Evolutionary conservation across 1,140 invertebrate genomes (phyloP).

Genomic region (Globodera rostochiensis): DNA sequence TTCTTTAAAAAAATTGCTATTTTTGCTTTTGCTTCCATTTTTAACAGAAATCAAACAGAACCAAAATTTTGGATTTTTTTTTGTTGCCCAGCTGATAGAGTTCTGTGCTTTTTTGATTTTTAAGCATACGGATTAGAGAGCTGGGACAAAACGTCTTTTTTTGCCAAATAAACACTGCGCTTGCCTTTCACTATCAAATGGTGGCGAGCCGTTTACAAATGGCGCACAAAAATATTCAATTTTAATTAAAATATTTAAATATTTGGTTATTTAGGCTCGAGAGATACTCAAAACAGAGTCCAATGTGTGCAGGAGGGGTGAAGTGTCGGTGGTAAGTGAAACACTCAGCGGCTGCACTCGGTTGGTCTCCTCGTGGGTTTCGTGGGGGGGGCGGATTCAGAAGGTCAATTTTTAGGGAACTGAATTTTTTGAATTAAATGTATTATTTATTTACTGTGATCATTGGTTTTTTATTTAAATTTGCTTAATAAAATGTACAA

Average conservation of each 20-base stretch:
- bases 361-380: too few species aligned
- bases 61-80: background rate
- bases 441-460: too few species aligned
- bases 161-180: too few species aligned
- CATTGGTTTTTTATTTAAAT: too few species aligned
- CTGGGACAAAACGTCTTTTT: background rate
- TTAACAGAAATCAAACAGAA: too few species aligned
- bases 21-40: too few species aligned
- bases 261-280: constrained; percentile 78
- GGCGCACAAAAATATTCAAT: background rate
- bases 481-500: too few species aligned
- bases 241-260: background rate
- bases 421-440: too few species aligned
- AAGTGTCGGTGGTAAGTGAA: constrained; percentile 76
- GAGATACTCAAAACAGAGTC: constrained; percentile 98
- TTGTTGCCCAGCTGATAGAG: constrained; percentile 12
- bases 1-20: background rate
- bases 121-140: background rate
- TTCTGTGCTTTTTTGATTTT: background rate
- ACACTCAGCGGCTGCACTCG: too few species aligned
- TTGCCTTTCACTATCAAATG: background rate
- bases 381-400: too few species aligned
- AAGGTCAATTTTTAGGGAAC: too few species aligned
- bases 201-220: too few species aligned
- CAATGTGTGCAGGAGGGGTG: constrained; percentile 98